These are phyloP conservation scores for Corvus moneduloides DNA, from an alignment of 2,113 vertebrate genomes.

Conservation along the genomic window DNA sequence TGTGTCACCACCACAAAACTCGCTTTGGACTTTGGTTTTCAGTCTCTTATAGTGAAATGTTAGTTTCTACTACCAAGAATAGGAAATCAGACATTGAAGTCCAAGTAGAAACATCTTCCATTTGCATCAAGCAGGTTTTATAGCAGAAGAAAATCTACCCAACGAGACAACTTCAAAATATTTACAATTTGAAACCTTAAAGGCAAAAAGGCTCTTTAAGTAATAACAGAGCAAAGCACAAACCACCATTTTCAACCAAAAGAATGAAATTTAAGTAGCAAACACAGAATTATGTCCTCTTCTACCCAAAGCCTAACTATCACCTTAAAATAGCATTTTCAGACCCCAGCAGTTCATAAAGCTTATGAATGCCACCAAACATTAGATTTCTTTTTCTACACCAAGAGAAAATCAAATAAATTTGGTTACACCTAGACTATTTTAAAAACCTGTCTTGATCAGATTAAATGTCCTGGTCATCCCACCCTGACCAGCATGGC, in stretches of 20 bases:
- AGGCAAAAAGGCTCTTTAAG: not conserved
- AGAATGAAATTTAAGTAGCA: not conserved
- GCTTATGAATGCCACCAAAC: not conserved
- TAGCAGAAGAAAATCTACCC: not conserved
- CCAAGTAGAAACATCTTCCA: not conserved
- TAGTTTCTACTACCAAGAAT: not conserved
- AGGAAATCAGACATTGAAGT: not conserved
- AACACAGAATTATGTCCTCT: not conserved
- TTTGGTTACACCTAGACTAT: not conserved
- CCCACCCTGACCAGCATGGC: not conserved
- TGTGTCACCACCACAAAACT: rapidly evolving
- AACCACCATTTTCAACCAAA: not conserved
- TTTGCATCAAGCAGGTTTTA: not conserved
- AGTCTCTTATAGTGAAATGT: not conserved
- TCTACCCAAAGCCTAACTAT: not conserved
- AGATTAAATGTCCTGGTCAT: not conserved
- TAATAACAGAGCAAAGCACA: not conserved
- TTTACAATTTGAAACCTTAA: rapidly evolving
- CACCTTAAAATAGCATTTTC: not conserved
- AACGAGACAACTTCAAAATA: rapidly evolving
- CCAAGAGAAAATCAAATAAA: not conserved
- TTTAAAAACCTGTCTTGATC: not conserved
- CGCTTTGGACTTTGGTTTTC: not conserved
- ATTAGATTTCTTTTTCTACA: not conserved
- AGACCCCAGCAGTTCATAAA: not conserved